phyloP scores from a whole-genome alignment of 2,888 invertebrate species.

The Sesamia inferens region DNA sequence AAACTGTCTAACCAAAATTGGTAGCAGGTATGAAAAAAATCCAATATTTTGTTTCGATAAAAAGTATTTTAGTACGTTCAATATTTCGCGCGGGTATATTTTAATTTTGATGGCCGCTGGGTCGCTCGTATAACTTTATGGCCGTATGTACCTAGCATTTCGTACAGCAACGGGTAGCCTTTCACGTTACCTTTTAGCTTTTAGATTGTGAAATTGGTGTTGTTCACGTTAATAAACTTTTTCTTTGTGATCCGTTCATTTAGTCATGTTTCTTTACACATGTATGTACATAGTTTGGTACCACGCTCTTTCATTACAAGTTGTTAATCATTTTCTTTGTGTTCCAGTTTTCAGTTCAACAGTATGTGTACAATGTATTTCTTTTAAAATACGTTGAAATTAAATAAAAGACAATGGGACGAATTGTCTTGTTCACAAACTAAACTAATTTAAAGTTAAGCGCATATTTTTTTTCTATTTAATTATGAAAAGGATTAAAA shows the following conservation, averaged over 20 bases:
- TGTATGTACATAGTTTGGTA: constrained; percentile 10
- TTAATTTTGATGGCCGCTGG: constrained; percentile 53
- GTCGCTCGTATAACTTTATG: constrained; percentile 56
- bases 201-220: constrained; percentile 67
- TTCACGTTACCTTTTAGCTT: constrained; percentile 62
- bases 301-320: constrained; percentile 8
- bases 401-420: not conserved
- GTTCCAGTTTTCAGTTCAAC: not conserved
- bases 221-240: constrained; percentile 69
- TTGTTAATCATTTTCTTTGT: constrained; percentile 21
- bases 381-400: not conserved
- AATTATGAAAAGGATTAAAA: no score
- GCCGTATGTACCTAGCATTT: constrained; percentile 57
- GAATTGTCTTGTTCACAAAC: no score
- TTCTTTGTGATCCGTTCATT: constrained; percentile 66
- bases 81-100: constrained; percentile 43
- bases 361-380: constrained; percentile 5
- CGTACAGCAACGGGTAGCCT: constrained; percentile 40
- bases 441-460: no score
- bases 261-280: constrained; percentile 42
- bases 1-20: not conserved
- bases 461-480: no score
- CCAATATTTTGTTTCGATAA: constrained; percentile 26
- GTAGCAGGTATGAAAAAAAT: constrained; percentile 24
- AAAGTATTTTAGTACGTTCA: constrained; percentile 41